Evolutionary conservation across 2,113 vertebrate species (phyloP).

Genomic region (Cephalophus harveyi): DNA sequence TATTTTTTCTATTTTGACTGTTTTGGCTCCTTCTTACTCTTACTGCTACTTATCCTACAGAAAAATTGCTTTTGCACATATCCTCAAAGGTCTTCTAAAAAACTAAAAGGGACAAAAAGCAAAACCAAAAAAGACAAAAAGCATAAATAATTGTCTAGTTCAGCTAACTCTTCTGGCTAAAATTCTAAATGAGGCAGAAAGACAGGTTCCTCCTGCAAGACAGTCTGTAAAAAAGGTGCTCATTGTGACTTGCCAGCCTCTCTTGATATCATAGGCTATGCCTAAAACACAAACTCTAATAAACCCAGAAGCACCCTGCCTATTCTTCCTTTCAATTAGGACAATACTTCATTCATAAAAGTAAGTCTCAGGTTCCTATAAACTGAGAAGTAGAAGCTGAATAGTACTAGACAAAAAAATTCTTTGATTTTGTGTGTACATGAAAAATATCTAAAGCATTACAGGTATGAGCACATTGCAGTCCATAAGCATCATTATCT

Average conservation of each 20-base stretch:
- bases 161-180: neutral
- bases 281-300: neutral
- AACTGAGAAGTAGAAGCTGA: neutral
- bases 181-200: neutral
- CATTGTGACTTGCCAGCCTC: rapidly evolving
- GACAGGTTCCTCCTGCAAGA: rapidly evolving
- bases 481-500: neutral
- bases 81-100: neutral
- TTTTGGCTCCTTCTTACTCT: neutral
- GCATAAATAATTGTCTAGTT: neutral
- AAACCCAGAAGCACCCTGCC: neutral
- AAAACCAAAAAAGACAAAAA: neutral
- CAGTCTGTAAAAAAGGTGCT: rapidly evolving
- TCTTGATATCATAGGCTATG: neutral
- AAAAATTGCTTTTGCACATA: neutral
- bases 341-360: neutral
- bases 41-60: neutral
- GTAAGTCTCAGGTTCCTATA: neutral
- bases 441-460: neutral
- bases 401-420: neutral
- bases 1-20: neutral
- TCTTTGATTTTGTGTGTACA: neutral
- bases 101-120: neutral
- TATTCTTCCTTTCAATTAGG: neutral
- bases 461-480: neutral